These are phyloP conservation scores for Bombus balteatus DNA, from an alignment of 1,140 invertebrate genomes.

Conservation along the genomic window DNA sequence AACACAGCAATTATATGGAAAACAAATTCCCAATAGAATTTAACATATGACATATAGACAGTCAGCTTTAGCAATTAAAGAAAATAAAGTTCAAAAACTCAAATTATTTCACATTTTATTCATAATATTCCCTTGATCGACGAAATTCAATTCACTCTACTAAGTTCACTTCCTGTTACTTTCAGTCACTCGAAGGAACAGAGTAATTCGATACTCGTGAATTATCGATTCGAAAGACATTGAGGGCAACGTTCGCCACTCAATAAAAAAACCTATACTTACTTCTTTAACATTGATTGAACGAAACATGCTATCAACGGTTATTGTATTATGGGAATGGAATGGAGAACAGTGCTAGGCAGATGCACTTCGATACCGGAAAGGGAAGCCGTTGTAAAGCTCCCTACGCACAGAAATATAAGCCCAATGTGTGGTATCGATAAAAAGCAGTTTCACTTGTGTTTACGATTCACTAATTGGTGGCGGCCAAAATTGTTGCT, in stretches of 20 bases:
- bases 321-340: slow-evolving; percentile 50
- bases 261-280: slow-evolving; percentile 2
- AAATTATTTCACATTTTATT: too few relatives aligned
- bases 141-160: not conserved
- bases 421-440: slow-evolving; percentile 51
- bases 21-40: not conserved
- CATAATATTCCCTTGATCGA: not conserved
- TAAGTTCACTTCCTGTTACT: not conserved
- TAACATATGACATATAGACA: not conserved
- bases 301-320: slow-evolving; percentile 38
- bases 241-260: not conserved
- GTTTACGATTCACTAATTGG: slow-evolving; percentile 47
- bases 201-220: not conserved
- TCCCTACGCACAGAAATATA: slow-evolving; percentile 61
- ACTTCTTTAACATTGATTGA: slow-evolving; percentile 4
- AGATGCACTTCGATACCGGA: slow-evolving; percentile 65
- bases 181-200: not conserved
- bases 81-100: not conserved
- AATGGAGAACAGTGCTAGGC: slow-evolving; percentile 28
- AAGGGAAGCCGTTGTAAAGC: slow-evolving; percentile 59
- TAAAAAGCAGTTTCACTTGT: slow-evolving; percentile 57
- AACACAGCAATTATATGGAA: not conserved
- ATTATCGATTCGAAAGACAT: not conserved
- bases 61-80: not conserved
- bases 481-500: slow-evolving; percentile 33